These are phyloP conservation scores for Gracilinanus agilis DNA, from an alignment of 2,113 vertebrate genomes.

Conservation along the genomic window DNA sequence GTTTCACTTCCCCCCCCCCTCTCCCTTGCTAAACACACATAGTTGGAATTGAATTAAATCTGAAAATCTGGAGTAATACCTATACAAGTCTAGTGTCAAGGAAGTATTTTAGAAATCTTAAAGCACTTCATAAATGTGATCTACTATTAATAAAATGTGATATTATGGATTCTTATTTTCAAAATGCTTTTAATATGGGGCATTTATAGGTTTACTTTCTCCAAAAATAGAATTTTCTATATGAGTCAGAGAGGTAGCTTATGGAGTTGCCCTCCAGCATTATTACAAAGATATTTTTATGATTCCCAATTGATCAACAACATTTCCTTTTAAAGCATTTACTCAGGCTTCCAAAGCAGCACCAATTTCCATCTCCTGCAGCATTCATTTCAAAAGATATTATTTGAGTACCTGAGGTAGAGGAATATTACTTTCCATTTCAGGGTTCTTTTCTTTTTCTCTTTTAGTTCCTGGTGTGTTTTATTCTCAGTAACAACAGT, in stretches of 20 bases:
- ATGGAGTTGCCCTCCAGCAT: constrained; percentile 67
- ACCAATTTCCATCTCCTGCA: constrained; percentile 71
- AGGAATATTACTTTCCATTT: constrained; percentile 67
- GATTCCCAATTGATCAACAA: constrained; percentile 67
- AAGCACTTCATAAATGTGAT: not conserved
- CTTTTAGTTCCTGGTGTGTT: constrained; percentile 36
- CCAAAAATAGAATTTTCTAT: constrained; percentile 52
- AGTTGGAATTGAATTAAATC: not conserved
- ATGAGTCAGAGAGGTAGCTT: constrained; percentile 65
- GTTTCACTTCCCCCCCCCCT: not conserved
- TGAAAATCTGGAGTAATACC: not conserved
- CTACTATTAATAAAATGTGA: not conserved
- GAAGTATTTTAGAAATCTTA: not conserved
- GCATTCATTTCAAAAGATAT: constrained; percentile 68
- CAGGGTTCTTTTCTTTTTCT: constrained; percentile 48
- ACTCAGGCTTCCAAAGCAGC: constrained; percentile 64
- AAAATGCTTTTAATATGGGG: constrained; percentile 57
- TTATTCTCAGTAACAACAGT: constrained; percentile 55
- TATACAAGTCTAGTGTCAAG: not conserved
- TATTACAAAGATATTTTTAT: constrained; percentile 77
- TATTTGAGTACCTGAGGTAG: constrained; percentile 68
- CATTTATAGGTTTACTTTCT: constrained; percentile 40
- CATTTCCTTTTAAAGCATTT: constrained; percentile 66
- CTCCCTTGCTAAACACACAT: not conserved
- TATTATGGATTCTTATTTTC: constrained; percentile 21